Evolutionary conservation across 2,797 vertebrate genomes (phyloP).

Genomic region (Coranthus polyacanthus): DNA sequence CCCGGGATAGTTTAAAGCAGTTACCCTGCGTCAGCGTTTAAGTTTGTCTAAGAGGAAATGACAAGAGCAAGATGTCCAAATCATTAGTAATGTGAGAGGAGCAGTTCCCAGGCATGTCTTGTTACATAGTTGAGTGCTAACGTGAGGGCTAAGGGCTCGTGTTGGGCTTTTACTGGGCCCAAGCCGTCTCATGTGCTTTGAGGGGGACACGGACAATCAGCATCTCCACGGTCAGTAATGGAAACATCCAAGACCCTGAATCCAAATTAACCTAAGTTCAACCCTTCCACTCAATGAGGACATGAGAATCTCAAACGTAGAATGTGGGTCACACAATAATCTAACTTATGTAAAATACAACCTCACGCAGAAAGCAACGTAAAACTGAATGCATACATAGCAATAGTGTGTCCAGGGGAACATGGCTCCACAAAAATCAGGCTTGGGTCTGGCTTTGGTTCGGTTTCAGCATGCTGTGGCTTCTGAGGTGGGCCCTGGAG

Average conservation of each 20-base stretch:
- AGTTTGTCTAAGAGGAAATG: slow-evolving; percentile 77
- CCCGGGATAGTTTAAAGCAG: slow-evolving; percentile 65
- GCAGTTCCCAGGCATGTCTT: slow-evolving; percentile 76
- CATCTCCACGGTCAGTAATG: slow-evolving; percentile 43
- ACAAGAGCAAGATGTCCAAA: slow-evolving; percentile 82
- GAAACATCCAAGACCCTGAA: slow-evolving; percentile 54
- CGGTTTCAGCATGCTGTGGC: slow-evolving; percentile 66
- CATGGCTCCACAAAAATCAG: slow-evolving; percentile 69
- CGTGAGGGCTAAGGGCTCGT: slow-evolving; percentile 53
- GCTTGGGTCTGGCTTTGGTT: slow-evolving; percentile 64
- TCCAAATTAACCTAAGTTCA: slow-evolving; percentile 33
- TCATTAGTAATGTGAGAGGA: slow-evolving; percentile 81
- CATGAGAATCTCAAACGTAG: slow-evolving; percentile 22
- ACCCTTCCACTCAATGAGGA: slow-evolving; percentile 11
- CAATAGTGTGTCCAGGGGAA: slow-evolving; percentile 58
- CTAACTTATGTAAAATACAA: slow-evolving; percentile 27
- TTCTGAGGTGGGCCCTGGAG: slow-evolving; percentile 67
- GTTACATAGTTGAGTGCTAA: slow-evolving; percentile 74
- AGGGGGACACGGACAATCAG: slow-evolving; percentile 13
- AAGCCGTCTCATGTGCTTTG: slow-evolving; percentile 38
- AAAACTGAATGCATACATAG: slow-evolving; percentile 29
- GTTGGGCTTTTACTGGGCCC: slow-evolving; percentile 52
- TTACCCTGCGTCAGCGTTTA: slow-evolving; percentile 63
- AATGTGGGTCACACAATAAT: slow-evolving; percentile 20
- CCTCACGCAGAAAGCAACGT: slow-evolving; percentile 10